Evolutionary conservation across 1,140 invertebrate species (phyloP), one percentile per base, ranked within the genome.

Genomic region (Calliphora vicina): DNA sequence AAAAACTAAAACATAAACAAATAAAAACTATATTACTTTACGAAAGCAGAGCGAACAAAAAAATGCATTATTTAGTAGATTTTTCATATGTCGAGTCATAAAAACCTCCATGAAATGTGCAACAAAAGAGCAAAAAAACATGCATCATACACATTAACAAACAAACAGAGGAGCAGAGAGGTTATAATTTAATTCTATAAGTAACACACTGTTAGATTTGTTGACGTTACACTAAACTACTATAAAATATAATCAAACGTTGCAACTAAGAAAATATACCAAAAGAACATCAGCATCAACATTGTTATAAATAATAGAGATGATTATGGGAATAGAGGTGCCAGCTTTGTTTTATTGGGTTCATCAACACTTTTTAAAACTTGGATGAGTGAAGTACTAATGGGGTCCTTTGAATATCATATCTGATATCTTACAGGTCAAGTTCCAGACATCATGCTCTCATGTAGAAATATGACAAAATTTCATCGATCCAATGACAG

Each of bases 1-100:
- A 78, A 78, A 78, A 76, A 43, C 42, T 23, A 25, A 78, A 78
- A 78, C 20, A 76, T 76, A 76, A 76, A 76, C 73, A 76, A 76
- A 76, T 76, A 76, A 76, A 76, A 76, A 76, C 29, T 67, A 67
- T 25, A 67, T 67, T 67, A 67, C 61, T 67, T 57, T 23, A 67
- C 23, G 23, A 67, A 67, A 67, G 4, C 23, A 25, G 12, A 67
- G 61, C n/a, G 61, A 23, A n/a, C n/a, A n/a, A 67, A 67, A 67
- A 67, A 67, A 67, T 23, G 3, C 20, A 67, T 67, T 67, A 23
- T 67, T 20, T 61, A 20, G 17, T 61, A 20, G 57, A 67, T 67
- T 67, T 67, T 67, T 23, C 61, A 67, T 67, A 50, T 50, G 45
- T 67, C n/a, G n/a, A 67, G 61, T 67, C 61, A 67, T 67, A 67